These are phyloP conservation scores for Syngnathus typhle DNA, from an alignment of 2,113 vertebrate genomes.

Conservation along the genomic window DNA sequence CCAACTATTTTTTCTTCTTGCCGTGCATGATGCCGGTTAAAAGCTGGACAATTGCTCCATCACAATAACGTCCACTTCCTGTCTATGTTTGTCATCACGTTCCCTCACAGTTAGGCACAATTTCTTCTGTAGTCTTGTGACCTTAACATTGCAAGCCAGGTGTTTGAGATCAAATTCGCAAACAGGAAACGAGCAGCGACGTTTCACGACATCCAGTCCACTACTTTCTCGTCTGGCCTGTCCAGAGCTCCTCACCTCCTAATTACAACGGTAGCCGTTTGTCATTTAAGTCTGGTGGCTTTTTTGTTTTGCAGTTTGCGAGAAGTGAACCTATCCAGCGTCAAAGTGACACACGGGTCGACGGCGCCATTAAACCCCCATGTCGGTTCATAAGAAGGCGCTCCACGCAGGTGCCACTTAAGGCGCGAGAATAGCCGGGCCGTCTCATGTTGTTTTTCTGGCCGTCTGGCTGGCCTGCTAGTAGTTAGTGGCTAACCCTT, in stretches of 20 bases:
- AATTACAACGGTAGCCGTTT: neutral
- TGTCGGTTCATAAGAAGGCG: slow-evolving; percentile 25
- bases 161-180: neutral
- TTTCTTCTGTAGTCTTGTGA: neutral
- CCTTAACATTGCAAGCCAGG: too few relatives aligned
- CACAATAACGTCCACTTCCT: too few relatives aligned
- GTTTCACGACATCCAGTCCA: neutral
- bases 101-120: neutral
- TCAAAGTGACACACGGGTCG: neutral
- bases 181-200: neutral
- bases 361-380: slow-evolving; percentile 1
- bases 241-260: neutral
- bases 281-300: neutral
- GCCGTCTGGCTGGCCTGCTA: slow-evolving; percentile 58
- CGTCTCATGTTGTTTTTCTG: slow-evolving; percentile 58
- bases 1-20: too few relatives aligned
- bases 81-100: neutral
- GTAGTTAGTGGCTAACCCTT: slow-evolving; percentile 67
- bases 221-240: neutral
- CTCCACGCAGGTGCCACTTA: slow-evolving; percentile 50
- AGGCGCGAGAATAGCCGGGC: slow-evolving; percentile 46
- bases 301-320: neutral
- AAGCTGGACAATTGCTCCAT: too few relatives aligned
- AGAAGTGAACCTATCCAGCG: neutral
- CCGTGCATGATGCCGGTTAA: too few relatives aligned